Percentiles rank a stretch among this genome's conserved stretches.
Conservation (phyloP, 2,888 invertebrate species). For the Mythimna lalbum region DNA sequence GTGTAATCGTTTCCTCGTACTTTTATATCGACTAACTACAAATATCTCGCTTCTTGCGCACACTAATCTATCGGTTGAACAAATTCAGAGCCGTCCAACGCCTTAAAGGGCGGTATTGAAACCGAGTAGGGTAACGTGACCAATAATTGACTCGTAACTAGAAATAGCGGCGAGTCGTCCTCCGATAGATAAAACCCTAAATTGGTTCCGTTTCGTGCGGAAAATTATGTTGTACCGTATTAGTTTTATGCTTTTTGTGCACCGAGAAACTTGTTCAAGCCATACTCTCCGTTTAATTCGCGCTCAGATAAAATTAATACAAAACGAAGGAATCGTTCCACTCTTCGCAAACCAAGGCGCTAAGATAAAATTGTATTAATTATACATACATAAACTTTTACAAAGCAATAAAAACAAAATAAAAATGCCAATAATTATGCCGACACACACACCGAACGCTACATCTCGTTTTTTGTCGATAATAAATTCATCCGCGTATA, state of each 20-base stretch:
- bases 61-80: constrained; percentile 68
- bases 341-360: constrained; percentile 22
- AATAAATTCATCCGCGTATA: constrained; percentile 60
- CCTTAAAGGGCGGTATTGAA: constrained; percentile 69
- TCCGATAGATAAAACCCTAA: constrained; percentile 53
- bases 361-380: constrained; percentile 50
- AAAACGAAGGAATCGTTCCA: constrained; percentile 15
- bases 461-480: constrained; percentile 56
- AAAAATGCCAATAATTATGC: constrained; percentile 56
- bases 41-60: constrained; percentile 65
- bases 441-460: constrained; percentile 38
- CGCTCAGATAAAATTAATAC: constrained; percentile 22
- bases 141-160: constrained; percentile 83
- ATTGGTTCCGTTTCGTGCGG: constrained; percentile 47
- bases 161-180: constrained; percentile 51
- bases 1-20: constrained; percentile 66
- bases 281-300: neutral
- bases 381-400: constrained; percentile 50
- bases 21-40: constrained; percentile 62
- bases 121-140: constrained; percentile 69
- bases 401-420: constrained; percentile 52
- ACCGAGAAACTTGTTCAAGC: constrained; percentile 15
- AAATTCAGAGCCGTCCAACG: constrained; percentile 66
- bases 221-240: constrained; percentile 48
- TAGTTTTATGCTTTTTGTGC: constrained; percentile 35